Conservation (phyloP, 1,140 invertebrate species). For the Plodia interpunctella region DNA sequence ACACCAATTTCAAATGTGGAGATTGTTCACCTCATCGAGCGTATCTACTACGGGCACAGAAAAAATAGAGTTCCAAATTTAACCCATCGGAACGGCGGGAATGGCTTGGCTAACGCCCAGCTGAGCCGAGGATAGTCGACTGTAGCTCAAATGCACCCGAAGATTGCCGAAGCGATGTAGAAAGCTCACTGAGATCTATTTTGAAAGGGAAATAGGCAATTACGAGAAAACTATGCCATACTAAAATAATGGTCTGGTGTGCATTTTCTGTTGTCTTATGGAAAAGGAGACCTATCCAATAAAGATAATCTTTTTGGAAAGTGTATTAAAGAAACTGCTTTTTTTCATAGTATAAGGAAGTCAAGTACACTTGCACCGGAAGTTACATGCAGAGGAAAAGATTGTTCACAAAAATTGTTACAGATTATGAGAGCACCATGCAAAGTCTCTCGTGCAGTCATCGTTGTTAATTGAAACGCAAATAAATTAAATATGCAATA, state of each 20-base stretch:
- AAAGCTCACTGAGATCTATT: constrained; percentile 8
- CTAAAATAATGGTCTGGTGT: not conserved
- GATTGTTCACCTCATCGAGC: constrained; percentile 67
- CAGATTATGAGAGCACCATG: constrained; percentile 22
- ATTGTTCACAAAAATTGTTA: constrained; percentile 24
- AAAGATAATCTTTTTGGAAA: not conserved
- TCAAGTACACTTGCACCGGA: constrained; percentile 20
- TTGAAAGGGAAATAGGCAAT: constrained; percentile 12
- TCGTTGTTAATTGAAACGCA: constrained; percentile 26
- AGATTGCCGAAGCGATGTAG: constrained; percentile 19
- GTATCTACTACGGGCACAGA: constrained; percentile 49
- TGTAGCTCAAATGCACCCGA: constrained; percentile 40
- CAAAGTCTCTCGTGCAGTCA: constrained; percentile 20
- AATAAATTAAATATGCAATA: constrained; percentile 24
- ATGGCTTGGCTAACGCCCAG: constrained; percentile 63
- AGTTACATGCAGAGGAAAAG: constrained; percentile 35
- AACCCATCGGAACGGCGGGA: constrained; percentile 54
- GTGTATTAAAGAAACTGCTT: too few species aligned
- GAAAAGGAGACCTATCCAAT: not conserved
- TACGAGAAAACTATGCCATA: not conserved
- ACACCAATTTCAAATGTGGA: constrained; percentile 41
- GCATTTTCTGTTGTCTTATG: not conserved
- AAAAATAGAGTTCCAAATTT: constrained; percentile 72
- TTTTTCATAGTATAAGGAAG: not conserved
- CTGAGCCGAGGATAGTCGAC: constrained; percentile 40